Evolutionary conservation across 1,140 invertebrate genomes (phyloP).

Genomic region (Helicoverpa armigera): DNA sequence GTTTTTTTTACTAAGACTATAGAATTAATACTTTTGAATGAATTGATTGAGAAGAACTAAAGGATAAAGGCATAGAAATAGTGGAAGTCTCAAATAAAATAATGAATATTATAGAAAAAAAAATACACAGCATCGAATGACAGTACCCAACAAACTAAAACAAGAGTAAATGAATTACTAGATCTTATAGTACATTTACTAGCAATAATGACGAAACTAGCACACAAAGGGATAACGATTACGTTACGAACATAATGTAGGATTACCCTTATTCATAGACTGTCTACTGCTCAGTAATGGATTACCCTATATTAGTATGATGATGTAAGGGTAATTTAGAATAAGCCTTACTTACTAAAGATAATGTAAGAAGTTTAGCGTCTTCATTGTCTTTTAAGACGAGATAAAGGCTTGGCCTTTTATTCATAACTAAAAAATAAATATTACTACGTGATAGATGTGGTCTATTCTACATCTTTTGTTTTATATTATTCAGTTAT

Average conservation of each 20-base stretch:
- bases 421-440: not conserved
- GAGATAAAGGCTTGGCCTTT: not conserved
- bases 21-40: no score
- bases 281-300: slow-evolving; percentile 22
- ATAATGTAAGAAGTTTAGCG: slow-evolving; percentile 9
- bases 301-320: slow-evolving; percentile 35
- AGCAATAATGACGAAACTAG: slow-evolving; percentile 14
- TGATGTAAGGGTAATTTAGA: slow-evolving; percentile 33
- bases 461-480: no score
- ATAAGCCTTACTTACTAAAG: slow-evolving; percentile 15
- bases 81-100: no score
- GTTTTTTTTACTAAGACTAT: not conserved
- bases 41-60: no score
- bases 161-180: not conserved
- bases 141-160: no score
- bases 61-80: no score
- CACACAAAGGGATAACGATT: slow-evolving; percentile 35
- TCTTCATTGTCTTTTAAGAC: slow-evolving; percentile 3
- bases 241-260: slow-evolving; percentile 30
- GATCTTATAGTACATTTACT: not conserved
- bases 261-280: slow-evolving; percentile 35
- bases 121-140: no score
- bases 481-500: no score
- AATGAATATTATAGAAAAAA: not conserved
- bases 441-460: no score